Evolutionary conservation across 2,113 vertebrate species (phyloP), one percentile per base, ranked within the genome.

Genomic region (Phylloscopus whistleri): DNA sequence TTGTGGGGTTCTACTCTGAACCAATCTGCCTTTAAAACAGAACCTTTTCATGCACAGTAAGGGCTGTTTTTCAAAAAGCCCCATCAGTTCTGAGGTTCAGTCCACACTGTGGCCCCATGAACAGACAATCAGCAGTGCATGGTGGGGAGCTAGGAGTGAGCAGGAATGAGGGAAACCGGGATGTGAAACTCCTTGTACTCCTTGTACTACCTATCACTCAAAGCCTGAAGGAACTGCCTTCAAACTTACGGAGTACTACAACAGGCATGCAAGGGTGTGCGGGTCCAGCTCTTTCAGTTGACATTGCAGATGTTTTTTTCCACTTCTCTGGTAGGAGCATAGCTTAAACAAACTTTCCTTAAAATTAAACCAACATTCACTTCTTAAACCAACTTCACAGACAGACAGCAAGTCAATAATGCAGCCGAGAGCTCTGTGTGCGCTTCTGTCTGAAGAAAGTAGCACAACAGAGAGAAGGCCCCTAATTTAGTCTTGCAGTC

Each of bases 401-500:
- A 48, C 11, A 72, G 23, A 18, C 16, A 80, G 4, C 6, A 59
- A 56, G 59, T 70, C 81, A 84, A 16, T 63, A 95, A 46, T 4
- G 31, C 12, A 26, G 4, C 8, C 0, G 1, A 60, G 48, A 89
- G 6, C 10, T 83, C 35, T 22, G 16, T 21, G 19, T 24, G 35
- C 51, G 9, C 9, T 11, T 64, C 55, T 53, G 2, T 53, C 22
- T 53, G n/a, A 77, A 49, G 17, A 9, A 44, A 49, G 16, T 10
- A 74, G 3, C 12, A 44, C 26, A 77, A 20, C 8, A 35, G 31
- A 28, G 26, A 46, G 19, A 67, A 66, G 4, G 2, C 6, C 10
- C 5, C 21, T 11, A 5, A 11, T 24, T 73, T 37, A 41, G 10
- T 66, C 7, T 17, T 1, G 0, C 28, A 33, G 0, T 64, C 69